These are phyloP conservation scores for Ptychochromis oligacanthus DNA, from an alignment of 2,113 vertebrate species.

Conservation along the genomic window DNA sequence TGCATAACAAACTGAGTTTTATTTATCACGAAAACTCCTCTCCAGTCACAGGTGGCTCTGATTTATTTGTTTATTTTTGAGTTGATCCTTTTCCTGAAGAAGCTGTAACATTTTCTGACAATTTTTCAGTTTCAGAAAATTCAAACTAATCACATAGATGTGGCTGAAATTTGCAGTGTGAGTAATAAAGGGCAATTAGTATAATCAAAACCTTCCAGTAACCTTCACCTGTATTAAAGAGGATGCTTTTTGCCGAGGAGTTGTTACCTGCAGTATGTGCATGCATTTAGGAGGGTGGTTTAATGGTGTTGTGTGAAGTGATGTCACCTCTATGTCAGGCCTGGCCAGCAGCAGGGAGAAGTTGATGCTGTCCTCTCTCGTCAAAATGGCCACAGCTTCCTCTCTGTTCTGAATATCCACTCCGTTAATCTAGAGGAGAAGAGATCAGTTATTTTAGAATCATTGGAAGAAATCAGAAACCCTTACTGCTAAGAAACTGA, in stretches of 20 bases:
- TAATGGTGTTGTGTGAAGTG: fast-evolving
- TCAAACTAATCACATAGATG: too few relatives aligned
- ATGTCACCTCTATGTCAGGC: slow-evolving; percentile 85
- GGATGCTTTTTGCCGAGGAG: neutral
- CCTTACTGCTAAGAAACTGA: neutral
- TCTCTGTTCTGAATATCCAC: slow-evolving; percentile 86
- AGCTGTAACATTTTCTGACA: too few relatives aligned
- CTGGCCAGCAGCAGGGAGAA: slow-evolving; percentile 87
- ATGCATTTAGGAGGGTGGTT: neutral
- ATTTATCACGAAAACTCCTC: too few relatives aligned
- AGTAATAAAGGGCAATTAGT: neutral
- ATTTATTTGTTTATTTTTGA: too few relatives aligned
- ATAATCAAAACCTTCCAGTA: neutral
- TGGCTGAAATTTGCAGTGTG: too few relatives aligned
- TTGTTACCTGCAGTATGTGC: neutral
- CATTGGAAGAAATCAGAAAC: neutral
- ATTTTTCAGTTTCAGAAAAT: too few relatives aligned
- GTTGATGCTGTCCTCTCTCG: slow-evolving; percentile 86
- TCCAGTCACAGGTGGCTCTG: too few relatives aligned
- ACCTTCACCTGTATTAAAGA: neutral
- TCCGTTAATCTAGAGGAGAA: slow-evolving; percentile 83
- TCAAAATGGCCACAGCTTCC: slow-evolving; percentile 86
- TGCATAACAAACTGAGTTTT: too few relatives aligned
- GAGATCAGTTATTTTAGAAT: neutral
- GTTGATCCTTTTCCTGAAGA: too few relatives aligned